These are phyloP conservation scores for Athripsodes cinereus DNA, from an alignment of 2,888 invertebrate species.

Conservation along the genomic window DNA sequence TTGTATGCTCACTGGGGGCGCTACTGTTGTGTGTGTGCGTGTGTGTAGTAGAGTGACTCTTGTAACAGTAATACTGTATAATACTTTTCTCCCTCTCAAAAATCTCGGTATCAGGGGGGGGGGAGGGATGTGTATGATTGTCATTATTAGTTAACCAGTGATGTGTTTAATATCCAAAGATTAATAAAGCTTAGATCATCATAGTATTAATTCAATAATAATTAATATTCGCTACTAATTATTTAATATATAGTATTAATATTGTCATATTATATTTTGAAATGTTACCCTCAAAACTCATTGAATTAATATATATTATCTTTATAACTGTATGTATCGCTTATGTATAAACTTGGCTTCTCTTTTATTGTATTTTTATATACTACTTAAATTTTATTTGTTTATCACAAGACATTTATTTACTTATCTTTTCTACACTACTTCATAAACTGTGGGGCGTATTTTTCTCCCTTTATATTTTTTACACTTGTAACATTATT, in stretches of 20 bases:
- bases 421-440: not conserved
- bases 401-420: not conserved
- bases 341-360: not conserved
- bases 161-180: constrained; percentile 24
- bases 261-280: constrained; percentile 2
- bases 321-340: not conserved
- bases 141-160: constrained; percentile 13
- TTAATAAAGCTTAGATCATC: constrained; percentile 3
- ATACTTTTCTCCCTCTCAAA: not conserved
- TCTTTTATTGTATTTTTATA: too few species aligned
- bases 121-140: not conserved
- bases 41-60: too few species aligned
- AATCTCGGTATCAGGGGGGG: not conserved
- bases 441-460: too few species aligned
- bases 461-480: too few species aligned
- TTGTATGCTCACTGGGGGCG: not conserved
- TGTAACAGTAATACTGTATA: not conserved
- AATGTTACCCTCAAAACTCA: constrained; percentile 25
- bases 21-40: not conserved
- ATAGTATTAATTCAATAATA: not conserved
- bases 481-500: too few species aligned
- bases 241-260: not conserved
- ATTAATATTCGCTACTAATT: too few species aligned
- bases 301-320: not conserved
- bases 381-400: not conserved